Conservation (phyloP, 2,888 invertebrate genomes). For the Coenonympha arcania region DNA sequence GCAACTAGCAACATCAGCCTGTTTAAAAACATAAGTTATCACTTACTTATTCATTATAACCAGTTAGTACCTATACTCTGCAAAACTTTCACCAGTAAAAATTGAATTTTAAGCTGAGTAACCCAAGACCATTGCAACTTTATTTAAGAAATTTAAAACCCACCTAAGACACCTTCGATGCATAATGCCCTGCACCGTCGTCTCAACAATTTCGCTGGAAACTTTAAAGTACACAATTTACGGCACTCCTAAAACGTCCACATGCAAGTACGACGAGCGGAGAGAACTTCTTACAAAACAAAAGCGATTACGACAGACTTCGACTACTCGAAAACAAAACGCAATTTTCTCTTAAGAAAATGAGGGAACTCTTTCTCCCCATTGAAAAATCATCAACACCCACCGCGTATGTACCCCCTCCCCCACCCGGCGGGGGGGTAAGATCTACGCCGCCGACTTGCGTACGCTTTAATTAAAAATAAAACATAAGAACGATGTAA, state of each 20-base stretch:
- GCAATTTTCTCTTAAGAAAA: constrained; percentile 76
- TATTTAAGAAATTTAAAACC: constrained; percentile 8
- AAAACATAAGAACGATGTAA: constrained; percentile 76
- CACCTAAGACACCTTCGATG: constrained; percentile 35
- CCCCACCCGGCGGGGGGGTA: constrained; percentile 42
- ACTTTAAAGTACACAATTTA: constrained; percentile 70
- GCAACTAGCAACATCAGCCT: too few relatives aligned
- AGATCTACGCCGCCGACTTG: constrained; percentile 74
- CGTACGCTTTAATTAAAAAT: constrained; percentile 76
- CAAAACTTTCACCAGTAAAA: too few relatives aligned
- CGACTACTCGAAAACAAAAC: constrained; percentile 75
- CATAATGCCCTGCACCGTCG: constrained; percentile 50
- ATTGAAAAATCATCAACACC: constrained; percentile 76
- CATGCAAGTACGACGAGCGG: constrained; percentile 52
- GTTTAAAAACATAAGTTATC: too few relatives aligned
- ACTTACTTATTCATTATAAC: too few relatives aligned
- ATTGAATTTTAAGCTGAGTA: too few relatives aligned
- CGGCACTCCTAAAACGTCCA: constrained; percentile 50
- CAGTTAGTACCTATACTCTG: too few relatives aligned
- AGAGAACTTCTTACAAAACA: constrained; percentile 65
- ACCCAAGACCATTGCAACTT: neutral
- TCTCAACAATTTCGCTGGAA: constrained; percentile 53
- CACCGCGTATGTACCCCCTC: constrained; percentile 66
- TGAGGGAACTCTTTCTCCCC: constrained; percentile 76
- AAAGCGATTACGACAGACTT: constrained; percentile 75